Evolutionary conservation across 1,140 invertebrate genomes (phyloP).

Genomic region (Aleiodes sp.): DNA sequence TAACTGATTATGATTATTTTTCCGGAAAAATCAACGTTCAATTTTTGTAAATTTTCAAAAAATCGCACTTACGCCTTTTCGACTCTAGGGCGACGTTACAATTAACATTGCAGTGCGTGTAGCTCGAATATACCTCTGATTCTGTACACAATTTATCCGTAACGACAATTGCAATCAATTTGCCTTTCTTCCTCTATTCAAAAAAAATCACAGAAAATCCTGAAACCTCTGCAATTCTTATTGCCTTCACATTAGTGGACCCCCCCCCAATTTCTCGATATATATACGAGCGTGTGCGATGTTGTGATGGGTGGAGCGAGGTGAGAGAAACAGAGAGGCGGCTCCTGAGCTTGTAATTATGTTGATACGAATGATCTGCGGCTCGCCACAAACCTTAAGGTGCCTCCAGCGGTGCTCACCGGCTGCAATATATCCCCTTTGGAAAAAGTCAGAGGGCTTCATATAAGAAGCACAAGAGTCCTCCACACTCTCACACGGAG

Average conservation of each 20-base stretch:
- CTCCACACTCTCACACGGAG: background rate
- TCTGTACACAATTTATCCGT: too few species aligned
- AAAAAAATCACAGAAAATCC: too few species aligned
- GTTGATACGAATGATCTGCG: slow-evolving; percentile 67
- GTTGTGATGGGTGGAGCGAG: slow-evolving; percentile 65
- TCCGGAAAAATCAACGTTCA: too few species aligned
- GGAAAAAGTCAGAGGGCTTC: background rate
- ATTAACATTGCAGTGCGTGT: too few species aligned
- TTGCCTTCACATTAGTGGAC: background rate
- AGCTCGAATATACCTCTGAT: too few species aligned
- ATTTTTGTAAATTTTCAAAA: too few species aligned
- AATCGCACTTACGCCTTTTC: too few species aligned
- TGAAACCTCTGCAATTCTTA: too few species aligned
- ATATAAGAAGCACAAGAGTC: background rate
- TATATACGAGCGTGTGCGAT: slow-evolving; percentile 55
- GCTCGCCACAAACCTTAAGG: slow-evolving; percentile 57
- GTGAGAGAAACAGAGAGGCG: slow-evolving; percentile 66
- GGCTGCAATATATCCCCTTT: slow-evolving; percentile 37
- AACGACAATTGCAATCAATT: too few species aligned
- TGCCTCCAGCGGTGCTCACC: slow-evolving; percentile 60
- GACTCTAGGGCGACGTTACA: too few species aligned
- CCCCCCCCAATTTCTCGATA: background rate
- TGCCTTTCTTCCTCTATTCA: too few species aligned
- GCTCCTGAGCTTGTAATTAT: slow-evolving; percentile 68
- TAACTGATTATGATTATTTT: too few species aligned